Base-by-base conservation (phyloP, 2,113 vertebrate genomes). In the Tachuris rubrigastra region DNA sequence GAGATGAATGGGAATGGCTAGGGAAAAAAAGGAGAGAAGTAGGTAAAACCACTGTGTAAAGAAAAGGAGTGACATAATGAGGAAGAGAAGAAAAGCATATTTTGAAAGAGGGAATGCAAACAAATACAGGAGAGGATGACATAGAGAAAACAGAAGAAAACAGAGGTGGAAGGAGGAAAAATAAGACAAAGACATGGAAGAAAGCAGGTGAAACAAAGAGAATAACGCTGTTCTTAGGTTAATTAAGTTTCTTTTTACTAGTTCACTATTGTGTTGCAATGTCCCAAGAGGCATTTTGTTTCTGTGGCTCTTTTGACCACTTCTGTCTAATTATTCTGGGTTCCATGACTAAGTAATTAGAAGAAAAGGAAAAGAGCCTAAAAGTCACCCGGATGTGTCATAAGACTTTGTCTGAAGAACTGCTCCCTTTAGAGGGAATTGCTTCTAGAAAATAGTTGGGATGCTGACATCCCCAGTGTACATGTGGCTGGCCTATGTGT, bases 381-480 rank as follows among this genome's bases (percentile, higher is more conserved):
- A 90, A 90, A 96, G 65, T 93, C 86, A 96, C 86, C 69, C 87
- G 14, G 87, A 90, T 94, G 31, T 95, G 73, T 94, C 93, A 93
- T 56, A 90, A 95, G 52, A 33, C 85, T 95, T 91, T 97, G 90
- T 87, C 58, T 91, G 85, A 91, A 93, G 42, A 42, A 66, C 68
- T 93, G 55, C 47, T 95, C 75, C 78, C 78, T 85, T 97, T 69
- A 72, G 82, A 92, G 49, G 37, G 86, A 92, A 93, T 94, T 96
- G 92, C 95, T 96, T 93, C 86, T 95, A 93, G 92, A 96, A 95
- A 96, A 97, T 90, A 88, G 81, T 50, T 87, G 76, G 62, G 83
- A 62, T 1, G 14, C 35, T 95, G 90, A 35, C 90, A 93, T 63
- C 76, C 56, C 69, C 69, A 75, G 56, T 53, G n/a, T 49, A 46